A percentile compares a stretch with the other conserved stretches of the same genome.
These are phyloP conservation scores for Drosophila paranaensis DNA, from an alignment of 2,888 invertebrate species.

Conservation along the genomic window DNA sequence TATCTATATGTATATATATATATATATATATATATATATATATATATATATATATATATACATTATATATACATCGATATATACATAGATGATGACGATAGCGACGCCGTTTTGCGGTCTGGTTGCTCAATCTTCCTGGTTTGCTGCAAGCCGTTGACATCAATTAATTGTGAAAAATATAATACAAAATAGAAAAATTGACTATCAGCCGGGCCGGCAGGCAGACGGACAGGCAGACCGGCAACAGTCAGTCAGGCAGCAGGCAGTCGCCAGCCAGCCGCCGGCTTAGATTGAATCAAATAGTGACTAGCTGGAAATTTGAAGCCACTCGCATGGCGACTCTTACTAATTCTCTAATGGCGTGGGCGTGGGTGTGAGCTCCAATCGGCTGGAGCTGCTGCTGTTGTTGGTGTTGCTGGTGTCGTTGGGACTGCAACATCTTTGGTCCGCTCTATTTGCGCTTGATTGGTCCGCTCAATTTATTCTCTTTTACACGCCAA, in stretches of 20 bases:
- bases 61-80: not conserved
- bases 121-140: conserved; percentile 78
- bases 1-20: not conserved
- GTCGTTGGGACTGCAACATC: conserved; percentile 24
- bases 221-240: not conserved
- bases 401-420: not conserved
- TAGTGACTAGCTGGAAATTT: conserved; percentile 36
- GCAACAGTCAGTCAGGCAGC: not conserved
- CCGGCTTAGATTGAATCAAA: conserved; percentile 28
- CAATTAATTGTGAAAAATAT: conserved; percentile 63
- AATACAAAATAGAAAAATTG: conserved; percentile 14
- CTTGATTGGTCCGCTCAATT: conserved; percentile 73
- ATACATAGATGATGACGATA: conserved; percentile 22
- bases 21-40: not conserved
- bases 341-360: conserved; percentile 20
- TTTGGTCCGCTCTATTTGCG: conserved; percentile 57
- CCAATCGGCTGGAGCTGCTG: conserved; percentile 7
- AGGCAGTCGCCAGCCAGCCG: conserved; percentile 10
- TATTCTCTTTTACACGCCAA: conserved; percentile 72
- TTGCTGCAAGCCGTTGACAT: conserved; percentile 73
- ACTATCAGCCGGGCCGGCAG: conserved; percentile 21
- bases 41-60: not conserved
- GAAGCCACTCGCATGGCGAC: conserved; percentile 34
- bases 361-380: conserved; percentile 40
- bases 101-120: conserved; percentile 65